Conservation (phyloP, 1,140 invertebrate species). For the Pseudachorutes palmiensis region DNA sequence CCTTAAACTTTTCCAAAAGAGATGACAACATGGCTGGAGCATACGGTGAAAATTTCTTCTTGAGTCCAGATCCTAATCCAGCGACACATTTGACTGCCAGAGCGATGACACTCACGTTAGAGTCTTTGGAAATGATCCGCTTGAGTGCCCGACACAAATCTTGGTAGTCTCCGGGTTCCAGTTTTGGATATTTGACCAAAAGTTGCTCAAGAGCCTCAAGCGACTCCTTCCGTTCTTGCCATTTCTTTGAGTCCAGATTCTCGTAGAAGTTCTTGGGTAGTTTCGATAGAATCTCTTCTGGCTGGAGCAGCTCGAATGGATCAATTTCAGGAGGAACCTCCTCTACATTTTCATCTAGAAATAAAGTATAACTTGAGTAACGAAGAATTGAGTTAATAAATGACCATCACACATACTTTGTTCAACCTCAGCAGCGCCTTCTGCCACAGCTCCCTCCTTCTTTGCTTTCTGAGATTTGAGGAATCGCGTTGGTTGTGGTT, state of each 20-base stretch:
- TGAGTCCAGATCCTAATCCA: conserved; percentile 73
- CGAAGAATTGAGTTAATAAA: too few species aligned
- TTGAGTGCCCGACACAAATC: conserved; percentile 77
- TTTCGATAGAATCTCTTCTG: conserved; percentile 85
- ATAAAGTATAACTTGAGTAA: too few species aligned
- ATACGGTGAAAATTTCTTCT: conserved; percentile 79
- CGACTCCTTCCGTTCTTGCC: conserved; percentile 89
- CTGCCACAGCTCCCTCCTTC: conserved; percentile 54
- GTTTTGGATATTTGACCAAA: conserved; percentile 68
- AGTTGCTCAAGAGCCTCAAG: conserved; percentile 53
- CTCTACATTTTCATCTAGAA: conserved; percentile 44
- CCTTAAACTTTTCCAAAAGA: conserved; percentile 92
- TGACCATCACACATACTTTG: neutral
- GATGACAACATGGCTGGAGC: conserved; percentile 67
- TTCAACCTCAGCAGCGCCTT: conserved; percentile 41
- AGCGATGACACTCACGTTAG: conserved; percentile 88
- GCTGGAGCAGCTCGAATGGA: conserved; percentile 79
- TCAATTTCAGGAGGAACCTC: conserved; percentile 66
- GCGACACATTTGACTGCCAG: conserved; percentile 76
- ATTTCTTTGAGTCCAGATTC: conserved; percentile 92
- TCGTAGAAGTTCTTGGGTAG: conserved; percentile 94
- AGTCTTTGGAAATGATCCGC: conserved; percentile 87
- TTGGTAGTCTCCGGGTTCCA: conserved; percentile 84
- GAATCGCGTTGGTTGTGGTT: conserved; percentile 66
- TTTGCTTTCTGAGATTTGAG: conserved; percentile 81